Evolutionary conservation across 1,140 invertebrate species (phyloP), one percentile per base, ranked within the genome.

Genomic region (Sycobia sp.): DNA sequence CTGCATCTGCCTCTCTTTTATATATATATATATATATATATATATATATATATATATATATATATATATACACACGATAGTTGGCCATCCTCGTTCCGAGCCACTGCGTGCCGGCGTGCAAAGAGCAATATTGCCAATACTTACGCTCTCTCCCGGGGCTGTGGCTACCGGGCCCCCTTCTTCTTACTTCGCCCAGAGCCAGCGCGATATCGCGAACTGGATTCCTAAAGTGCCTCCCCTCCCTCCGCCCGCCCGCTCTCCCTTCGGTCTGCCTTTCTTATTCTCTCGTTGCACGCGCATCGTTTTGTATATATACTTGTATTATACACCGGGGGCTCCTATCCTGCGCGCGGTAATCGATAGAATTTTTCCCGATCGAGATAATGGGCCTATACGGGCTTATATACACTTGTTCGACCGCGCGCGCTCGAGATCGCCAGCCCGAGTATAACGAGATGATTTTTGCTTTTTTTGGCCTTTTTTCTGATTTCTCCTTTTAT

Each of bases 91-190:
- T n/a, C n/a, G n/a, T n/a, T n/a, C n/a, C n/a, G n/a, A n/a, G n/a
- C n/a, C n/a, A n/a, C n/a, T n/a, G n/a, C n/a, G n/a, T n/a, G 32
- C 25, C 47, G 34, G 25, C 41, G 25, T 25, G 44, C 62, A 68
- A 65, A 70, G n/a, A n/a, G 60, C 67, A 63, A 68, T 70, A 67
- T 65, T 63, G 54, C 41, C n/a, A n/a, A n/a, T n/a, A n/a, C n/a
- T n/a, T n/a, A n/a, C n/a, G n/a, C n/a, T n/a, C n/a, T n/a, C n/a
- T n/a, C n/a, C n/a, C n/a, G n/a, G n/a, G n/a, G n/a, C n/a, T n/a
- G n/a, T n/a, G 25, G 20, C 16, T 41, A n/a, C 27, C 25, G n/a
- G 16, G 41, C 46, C 32, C 27, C 44, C 36, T 51, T 51, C 62
- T 62, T 50, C 51, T 22, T 61, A 61, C 32, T 49, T 29, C 27